Percentiles rank a stretch among this genome's conserved stretches.
Conservation (phyloP, 2,797 vertebrate species). For the Ambastaia sidthimunki region DNA sequence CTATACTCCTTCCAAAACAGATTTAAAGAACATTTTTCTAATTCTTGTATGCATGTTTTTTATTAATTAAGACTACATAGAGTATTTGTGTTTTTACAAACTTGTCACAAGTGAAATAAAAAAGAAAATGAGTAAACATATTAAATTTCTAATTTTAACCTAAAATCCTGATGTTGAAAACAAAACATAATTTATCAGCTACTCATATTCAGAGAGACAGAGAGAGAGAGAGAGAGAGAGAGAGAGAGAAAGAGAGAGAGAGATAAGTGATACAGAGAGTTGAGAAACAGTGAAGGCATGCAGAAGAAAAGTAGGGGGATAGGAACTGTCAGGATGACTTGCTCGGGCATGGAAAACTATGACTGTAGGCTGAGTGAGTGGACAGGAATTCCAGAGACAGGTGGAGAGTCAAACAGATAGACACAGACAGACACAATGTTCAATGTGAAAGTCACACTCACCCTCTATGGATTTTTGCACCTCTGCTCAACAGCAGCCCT, state of each 20-base stretch:
- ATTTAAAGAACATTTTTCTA: not conserved
- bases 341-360: slow-evolving; percentile 45
- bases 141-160: not conserved
- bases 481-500: slow-evolving; percentile 24
- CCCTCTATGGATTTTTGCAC: slow-evolving; percentile 26
- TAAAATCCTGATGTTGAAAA: not conserved
- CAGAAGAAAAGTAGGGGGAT: slow-evolving; percentile 24
- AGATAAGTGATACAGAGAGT: slow-evolving; percentile 1
- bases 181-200: not conserved
- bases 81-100: too few relatives aligned
- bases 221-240: not conserved
- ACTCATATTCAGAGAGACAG: not conserved
- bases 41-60: not conserved
- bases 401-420: slow-evolving; percentile 48
- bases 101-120: not conserved
- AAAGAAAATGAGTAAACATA: not conserved
- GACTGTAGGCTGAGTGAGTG: slow-evolving; percentile 45
- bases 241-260: not conserved
- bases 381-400: slow-evolving; percentile 64
- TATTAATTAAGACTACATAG: not conserved
- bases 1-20: not conserved
- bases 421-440: slow-evolving; percentile 21
- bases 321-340: slow-evolving; percentile 39
- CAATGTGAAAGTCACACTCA: slow-evolving; percentile 29
- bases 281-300: slow-evolving; percentile 6